Percentiles rank a stretch among this genome's conserved stretches.
These are phyloP conservation scores for Metallyticus violacea DNA, from an alignment of 2,888 invertebrate genomes.

Conservation along the genomic window DNA sequence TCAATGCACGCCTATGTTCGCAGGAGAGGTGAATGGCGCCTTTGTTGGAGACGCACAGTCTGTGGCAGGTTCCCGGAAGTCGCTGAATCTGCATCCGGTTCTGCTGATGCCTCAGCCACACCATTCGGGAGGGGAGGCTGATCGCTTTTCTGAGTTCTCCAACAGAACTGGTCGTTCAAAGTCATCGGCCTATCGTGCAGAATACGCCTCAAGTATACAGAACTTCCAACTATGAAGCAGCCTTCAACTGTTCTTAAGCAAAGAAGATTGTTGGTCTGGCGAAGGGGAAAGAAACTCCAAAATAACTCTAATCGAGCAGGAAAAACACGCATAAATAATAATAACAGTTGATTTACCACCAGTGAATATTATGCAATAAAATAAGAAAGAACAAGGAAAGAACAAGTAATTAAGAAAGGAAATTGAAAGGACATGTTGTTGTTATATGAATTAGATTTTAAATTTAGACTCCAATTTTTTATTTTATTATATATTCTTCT, in stretches of 20 bases:
- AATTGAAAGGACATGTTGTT: background rate
- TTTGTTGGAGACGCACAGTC: constrained; percentile 83
- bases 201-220: constrained; percentile 65
- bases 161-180: constrained; percentile 64
- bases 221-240: constrained; percentile 62
- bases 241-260: background rate
- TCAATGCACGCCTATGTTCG: background rate
- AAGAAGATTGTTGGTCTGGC: background rate
- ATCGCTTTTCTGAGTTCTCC: constrained; percentile 78
- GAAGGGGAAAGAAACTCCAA: background rate
- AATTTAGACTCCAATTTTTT: background rate
- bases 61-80: constrained; percentile 75
- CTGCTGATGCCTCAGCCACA: constrained; percentile 70
- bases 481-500: too few species aligned
- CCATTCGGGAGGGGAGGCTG: constrained; percentile 58
- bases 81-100: constrained; percentile 82
- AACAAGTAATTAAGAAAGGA: background rate
- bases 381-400: background rate
- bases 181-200: constrained; percentile 54
- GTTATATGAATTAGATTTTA: too few species aligned
- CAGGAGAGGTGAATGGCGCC: constrained; percentile 86
- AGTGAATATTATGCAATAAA: too few species aligned
- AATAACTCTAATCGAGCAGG: background rate
- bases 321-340: too few species aligned
- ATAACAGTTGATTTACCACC: too few species aligned